A percentile compares a stretch with the other conserved stretches of the same genome.
phyloP scores from a whole-genome alignment of 2,797 vertebrate species.

The Hippopotamyrus pictus region DNA sequence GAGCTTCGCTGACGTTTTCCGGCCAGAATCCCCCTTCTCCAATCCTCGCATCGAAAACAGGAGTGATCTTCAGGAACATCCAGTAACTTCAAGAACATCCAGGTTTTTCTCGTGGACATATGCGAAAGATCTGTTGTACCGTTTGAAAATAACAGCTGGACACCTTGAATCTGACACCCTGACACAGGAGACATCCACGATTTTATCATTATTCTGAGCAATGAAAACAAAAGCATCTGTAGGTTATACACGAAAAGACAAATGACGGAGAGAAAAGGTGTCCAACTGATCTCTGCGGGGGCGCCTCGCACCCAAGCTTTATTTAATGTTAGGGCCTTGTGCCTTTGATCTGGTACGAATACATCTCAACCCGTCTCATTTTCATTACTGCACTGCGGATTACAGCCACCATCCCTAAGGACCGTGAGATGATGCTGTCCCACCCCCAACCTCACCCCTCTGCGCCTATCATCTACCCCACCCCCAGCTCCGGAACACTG shows the following conservation, averaged over 20 bases:
- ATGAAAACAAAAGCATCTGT: neutral
- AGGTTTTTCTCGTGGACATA: neutral
- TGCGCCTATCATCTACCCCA: constrained; percentile 15
- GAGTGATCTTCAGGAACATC: neutral
- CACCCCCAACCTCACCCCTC: constrained; percentile 39
- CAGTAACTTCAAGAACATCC: neutral
- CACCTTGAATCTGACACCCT: neutral
- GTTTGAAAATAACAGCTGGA: neutral
- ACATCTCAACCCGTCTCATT: constrained; percentile 29
- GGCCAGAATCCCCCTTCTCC: constrained; percentile 42
- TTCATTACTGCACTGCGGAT: constrained; percentile 43
- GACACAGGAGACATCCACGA: neutral
- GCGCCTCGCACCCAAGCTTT: neutral
- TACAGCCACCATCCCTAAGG: constrained; percentile 41
- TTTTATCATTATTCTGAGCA: neutral
- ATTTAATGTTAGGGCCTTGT: constrained; percentile 46
- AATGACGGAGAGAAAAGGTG: neutral
- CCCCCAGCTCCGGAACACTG: neutral
- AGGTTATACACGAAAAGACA: neutral
- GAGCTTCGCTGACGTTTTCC: constrained; percentile 43
- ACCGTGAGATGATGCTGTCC: constrained; percentile 38
- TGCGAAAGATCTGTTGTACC: neutral
- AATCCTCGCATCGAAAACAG: neutral
- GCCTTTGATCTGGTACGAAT: constrained; percentile 46
- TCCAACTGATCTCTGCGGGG: neutral